These are phyloP conservation scores for Hermetia illucens DNA, from an alignment of 1,140 invertebrate genomes.

Conservation along the genomic window DNA sequence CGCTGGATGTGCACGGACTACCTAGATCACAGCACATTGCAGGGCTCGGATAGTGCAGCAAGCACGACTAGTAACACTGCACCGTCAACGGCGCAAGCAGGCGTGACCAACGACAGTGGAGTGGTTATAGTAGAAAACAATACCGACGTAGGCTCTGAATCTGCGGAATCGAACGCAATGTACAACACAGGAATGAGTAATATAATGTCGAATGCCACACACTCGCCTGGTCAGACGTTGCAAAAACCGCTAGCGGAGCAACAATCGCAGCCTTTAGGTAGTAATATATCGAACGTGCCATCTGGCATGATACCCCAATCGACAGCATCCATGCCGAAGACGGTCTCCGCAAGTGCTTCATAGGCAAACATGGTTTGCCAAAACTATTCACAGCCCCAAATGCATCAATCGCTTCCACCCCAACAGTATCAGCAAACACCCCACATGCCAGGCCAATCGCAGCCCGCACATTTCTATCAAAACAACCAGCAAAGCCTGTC, in stretches of 20 bases:
- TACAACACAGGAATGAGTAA: background rate
- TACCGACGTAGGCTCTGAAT: conserved; percentile 10
- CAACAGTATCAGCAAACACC: too few species aligned
- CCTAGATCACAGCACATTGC: conserved; percentile 65
- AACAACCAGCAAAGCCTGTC: background rate
- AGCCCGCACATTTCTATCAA: background rate
- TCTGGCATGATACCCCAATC: background rate
- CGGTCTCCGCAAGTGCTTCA: too few species aligned
- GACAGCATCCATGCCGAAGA: too few species aligned
- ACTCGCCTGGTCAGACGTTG: conserved; percentile 7
- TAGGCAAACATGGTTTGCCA: too few species aligned
- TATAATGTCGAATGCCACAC: background rate
- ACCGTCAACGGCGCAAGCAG: background rate
- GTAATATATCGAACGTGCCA: too few species aligned
- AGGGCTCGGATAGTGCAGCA: conserved; percentile 11
- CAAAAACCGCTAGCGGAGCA: conserved; percentile 10
- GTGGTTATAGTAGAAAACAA: conserved; percentile 17
- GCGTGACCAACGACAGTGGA: conserved; percentile 2
- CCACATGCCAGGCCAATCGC: background rate
- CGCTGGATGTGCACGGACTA: conserved; percentile 95
- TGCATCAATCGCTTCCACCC: too few species aligned
- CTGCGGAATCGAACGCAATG: too few species aligned
- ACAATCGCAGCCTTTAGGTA: too few species aligned
- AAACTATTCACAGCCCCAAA: too few species aligned
- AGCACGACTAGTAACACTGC: background rate